Base-by-base conservation (phyloP, 2,797 vertebrate genomes). In the Tauraco hartlaubi region DNA sequence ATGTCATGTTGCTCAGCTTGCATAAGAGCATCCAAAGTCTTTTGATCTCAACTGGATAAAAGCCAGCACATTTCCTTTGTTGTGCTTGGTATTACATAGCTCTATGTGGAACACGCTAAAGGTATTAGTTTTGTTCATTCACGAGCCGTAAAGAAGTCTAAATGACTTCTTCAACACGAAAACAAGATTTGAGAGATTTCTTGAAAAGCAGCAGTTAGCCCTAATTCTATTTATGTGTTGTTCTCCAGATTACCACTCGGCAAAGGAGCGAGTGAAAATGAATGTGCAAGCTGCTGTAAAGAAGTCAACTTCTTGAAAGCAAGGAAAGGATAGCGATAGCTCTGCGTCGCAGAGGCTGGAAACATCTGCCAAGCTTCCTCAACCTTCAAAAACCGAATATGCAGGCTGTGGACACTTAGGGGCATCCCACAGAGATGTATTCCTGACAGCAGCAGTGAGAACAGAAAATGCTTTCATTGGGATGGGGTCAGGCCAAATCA, bases 61-160 rank as follows among this genome's bases (percentile, higher is more conserved):
- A 74, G 62, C 92, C 92, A 96, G 73, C 51, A 69, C 69, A 58
- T 92, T 96, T 94, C 87, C 94, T 95, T 90, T 94, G 79, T 81
- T 96, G 91, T 88, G 14, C 31, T 83, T 90, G 66, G 43, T 85
- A 37, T 94, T 87, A 41, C 79, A 20, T 35, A 92, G 64, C 55
- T 95, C 88, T 75, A 26, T 74, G 37, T 76, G 61, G 61, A 80
- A 71, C 71, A 74, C 4, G 6, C 26, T 94, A 41, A 49, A 87
- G 62, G 69, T 94, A 91, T 91, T 88, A 6, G 12, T 46, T 96
- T 72, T 85, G 62, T 78, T 89, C 85, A 37, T 56, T 92, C 81
- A 46, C 7, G 3, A 87, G 29, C 56, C 11, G 0, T 28, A 52
- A 37, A 77, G 66, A 79, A 77, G 18, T 37, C 14, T 13, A 64